Conservation (phyloP, 2,797 vertebrate genomes). For the Xiphorhynchus erythropygius region DNA sequence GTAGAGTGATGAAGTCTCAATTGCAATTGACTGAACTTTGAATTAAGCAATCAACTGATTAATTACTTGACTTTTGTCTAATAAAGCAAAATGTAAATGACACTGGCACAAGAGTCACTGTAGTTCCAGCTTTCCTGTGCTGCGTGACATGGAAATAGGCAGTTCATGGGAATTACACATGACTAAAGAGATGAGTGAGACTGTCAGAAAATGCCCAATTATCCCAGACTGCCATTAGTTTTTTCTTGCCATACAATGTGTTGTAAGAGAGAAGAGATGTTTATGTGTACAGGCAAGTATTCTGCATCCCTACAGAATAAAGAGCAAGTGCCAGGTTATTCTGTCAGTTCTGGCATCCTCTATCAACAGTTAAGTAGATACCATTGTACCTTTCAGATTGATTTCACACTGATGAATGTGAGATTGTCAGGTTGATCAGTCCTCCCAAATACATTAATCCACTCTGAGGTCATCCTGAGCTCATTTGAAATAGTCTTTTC, state of each 20-base stretch:
- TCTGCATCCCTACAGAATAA: background rate
- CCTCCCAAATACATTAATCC: slow-evolving; percentile 50
- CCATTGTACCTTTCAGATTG: slow-evolving; percentile 32
- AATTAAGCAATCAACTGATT: slow-evolving; percentile 65
- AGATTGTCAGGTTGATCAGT: slow-evolving; percentile 30
- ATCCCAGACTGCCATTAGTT: background rate
- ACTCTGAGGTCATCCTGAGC: slow-evolving; percentile 37
- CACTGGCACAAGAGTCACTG: background rate
- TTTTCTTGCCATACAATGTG: background rate
- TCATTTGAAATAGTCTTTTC: slow-evolving; percentile 44
- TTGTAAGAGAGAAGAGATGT: background rate
- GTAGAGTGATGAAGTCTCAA: slow-evolving; percentile 14
- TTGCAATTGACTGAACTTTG: slow-evolving; percentile 28
- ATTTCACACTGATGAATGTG: slow-evolving; percentile 41
- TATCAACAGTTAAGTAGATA: background rate
- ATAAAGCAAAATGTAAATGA: slow-evolving; percentile 57
- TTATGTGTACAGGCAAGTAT: background rate
- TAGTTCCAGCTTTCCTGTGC: background rate
- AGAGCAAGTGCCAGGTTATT: background rate
- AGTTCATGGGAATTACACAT: background rate
- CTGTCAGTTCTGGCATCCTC: background rate
- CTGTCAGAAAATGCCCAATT: background rate
- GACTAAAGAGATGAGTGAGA: background rate
- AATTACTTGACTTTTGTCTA: slow-evolving; percentile 67
- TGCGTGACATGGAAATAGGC: background rate